Evolutionary conservation across 1,140 invertebrate species (phyloP).

Genomic region (Agraylea sexmaculata): DNA sequence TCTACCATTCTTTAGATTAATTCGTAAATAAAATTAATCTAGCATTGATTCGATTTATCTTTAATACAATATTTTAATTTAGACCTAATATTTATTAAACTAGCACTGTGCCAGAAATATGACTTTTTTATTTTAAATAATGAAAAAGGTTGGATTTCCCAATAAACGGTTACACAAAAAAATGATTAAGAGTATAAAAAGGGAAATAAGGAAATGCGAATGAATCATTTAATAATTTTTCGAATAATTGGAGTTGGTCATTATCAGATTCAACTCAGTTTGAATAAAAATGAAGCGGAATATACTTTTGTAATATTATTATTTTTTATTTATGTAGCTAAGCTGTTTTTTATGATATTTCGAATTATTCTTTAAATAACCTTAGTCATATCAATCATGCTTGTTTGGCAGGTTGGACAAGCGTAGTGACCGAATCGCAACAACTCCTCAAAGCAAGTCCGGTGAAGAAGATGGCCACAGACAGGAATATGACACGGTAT

Average conservation of each 20-base stretch:
- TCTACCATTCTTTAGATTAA: too few species aligned
- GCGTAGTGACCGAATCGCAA: constrained; percentile 67
- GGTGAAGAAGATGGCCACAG: constrained; percentile 75
- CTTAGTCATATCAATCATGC: constrained; percentile 70
- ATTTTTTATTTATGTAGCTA: constrained; percentile 3
- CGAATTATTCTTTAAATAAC: constrained; percentile 24
- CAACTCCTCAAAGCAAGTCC: constrained; percentile 68
- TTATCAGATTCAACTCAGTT: background rate
- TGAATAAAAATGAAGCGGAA: background rate
- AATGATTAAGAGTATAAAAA: too few species aligned
- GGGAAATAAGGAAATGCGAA: too few species aligned
- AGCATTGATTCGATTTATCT: too few species aligned
- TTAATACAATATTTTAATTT: too few species aligned
- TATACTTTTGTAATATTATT: constrained; percentile 1
- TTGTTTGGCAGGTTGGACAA: constrained; percentile 77
- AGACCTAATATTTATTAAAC: too few species aligned
- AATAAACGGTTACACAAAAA: too few species aligned
- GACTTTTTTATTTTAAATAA: too few species aligned
- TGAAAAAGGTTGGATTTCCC: too few species aligned
- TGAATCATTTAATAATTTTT: too few species aligned
- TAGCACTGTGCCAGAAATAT: too few species aligned
- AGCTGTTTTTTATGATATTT: background rate
- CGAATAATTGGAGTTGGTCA: background rate
- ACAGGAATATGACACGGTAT: constrained; percentile 76
- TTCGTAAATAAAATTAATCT: too few species aligned